phyloP scores from a whole-genome alignment of 2,888 invertebrate species.

The Epirrita christyi region DNA sequence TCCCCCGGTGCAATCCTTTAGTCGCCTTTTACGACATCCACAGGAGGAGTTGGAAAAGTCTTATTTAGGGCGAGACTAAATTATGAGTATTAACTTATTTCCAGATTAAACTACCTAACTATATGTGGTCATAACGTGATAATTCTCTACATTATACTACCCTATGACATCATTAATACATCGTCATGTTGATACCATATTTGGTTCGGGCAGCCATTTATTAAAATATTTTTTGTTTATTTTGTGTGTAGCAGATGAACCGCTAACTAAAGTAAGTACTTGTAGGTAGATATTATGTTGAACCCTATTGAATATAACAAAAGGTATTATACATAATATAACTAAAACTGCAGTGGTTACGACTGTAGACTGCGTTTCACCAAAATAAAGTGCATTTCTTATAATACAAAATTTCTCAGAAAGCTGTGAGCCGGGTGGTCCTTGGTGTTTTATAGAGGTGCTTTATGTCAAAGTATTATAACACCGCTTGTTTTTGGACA shows the following conservation, averaged over 20 bases:
- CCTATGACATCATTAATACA: no score
- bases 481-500: constrained; percentile 53
- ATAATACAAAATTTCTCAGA: constrained; percentile 56
- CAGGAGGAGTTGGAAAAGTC: no score
- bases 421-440: constrained; percentile 58
- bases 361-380: constrained; percentile 34
- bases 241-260: background rate
- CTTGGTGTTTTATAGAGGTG: constrained; percentile 57
- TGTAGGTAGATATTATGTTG: background rate
- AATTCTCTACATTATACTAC: no score
- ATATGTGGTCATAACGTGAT: no score
- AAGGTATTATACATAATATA: background rate
- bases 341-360: constrained; percentile 9
- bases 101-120: no score
- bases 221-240: no score
- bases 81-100: no score
- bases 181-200: no score
- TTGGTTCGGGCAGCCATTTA: no score
- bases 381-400: constrained; percentile 53
- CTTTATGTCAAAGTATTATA: constrained; percentile 61
- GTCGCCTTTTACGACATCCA: no score
- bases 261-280: background rate
- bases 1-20: no score
- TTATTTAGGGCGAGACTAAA: no score
- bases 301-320: background rate